Evolutionary conservation across 2,888 invertebrate genomes (phyloP).

Genomic region (Spodoptera exigua): DNA sequence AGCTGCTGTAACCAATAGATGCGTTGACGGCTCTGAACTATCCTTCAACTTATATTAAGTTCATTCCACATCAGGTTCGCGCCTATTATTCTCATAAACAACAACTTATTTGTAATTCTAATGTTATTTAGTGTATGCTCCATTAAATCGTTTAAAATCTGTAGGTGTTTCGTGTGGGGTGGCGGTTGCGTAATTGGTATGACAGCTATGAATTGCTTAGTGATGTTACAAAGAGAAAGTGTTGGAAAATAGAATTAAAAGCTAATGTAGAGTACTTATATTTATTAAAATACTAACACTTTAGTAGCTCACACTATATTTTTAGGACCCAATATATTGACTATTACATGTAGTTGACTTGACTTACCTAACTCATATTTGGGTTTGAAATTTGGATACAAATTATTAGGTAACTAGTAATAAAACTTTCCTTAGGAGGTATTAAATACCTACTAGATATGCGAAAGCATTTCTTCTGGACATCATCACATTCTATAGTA

Average conservation of each 20-base stretch:
- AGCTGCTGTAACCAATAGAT: slow-evolving; percentile 34
- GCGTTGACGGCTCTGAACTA: slow-evolving; percentile 45
- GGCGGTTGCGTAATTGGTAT: slow-evolving; percentile 26
- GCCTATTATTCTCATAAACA: slow-evolving; percentile 45
- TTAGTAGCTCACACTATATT: too few species aligned
- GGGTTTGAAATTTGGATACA: too few species aligned
- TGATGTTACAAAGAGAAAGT: slow-evolving; percentile 35
- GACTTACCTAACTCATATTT: too few species aligned
- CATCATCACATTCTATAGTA: too few species aligned
- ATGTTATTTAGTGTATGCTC: slow-evolving; percentile 55
- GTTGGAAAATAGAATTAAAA: slow-evolving; percentile 5
- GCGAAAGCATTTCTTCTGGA: too few species aligned
- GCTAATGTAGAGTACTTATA: too few species aligned
- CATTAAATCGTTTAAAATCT: slow-evolving; percentile 55
- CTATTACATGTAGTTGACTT: too few species aligned
- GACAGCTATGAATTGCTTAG: slow-evolving; percentile 20
- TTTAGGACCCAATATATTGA: too few species aligned
- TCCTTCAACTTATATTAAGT: slow-evolving; percentile 65
- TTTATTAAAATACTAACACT: too few species aligned
- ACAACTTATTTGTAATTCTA: slow-evolving; percentile 59
- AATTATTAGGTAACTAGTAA: too few species aligned
- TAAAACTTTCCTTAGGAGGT: too few species aligned
- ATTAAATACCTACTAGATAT: too few species aligned
- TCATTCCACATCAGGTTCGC: slow-evolving; percentile 51
- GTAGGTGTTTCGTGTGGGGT: slow-evolving; percentile 40